Base-by-base conservation (phyloP, 2,888 invertebrate genomes). In the Cheilosia variabilis region DNA sequence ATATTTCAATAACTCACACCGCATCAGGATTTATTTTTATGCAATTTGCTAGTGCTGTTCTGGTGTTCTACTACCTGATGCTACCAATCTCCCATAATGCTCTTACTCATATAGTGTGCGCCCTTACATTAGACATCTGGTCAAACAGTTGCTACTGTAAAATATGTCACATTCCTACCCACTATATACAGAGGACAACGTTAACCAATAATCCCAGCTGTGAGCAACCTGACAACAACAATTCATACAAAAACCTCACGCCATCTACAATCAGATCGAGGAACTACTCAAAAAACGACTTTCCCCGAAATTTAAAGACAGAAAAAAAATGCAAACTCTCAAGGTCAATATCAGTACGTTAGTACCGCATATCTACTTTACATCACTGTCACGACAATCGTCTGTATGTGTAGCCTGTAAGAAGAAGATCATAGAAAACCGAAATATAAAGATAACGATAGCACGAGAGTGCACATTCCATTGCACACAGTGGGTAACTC, bases 381-480 rank as follows among this genome's bases (percentile, higher is more conserved):
- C 37, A 31, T 45, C 13, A 37, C 3, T 1, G 4, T 17, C 10
- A 37, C 41, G 19, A 4, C 6, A 43, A n/a, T 55, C 19, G 31
- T 47, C 22, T 57, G 60, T 47, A 24, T 60, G 43, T 34, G 58
- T 57, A 63, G 55, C 60, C 77, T 62, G 19, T 50, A 62, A 13
- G 68, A 37, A 69, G 63, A 37, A 31, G 65, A 65, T 72, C 79
- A 79, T 58, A 58, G 52, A 41, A 53, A 50, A 55, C 43, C 19
- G 15, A 65, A 72, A 79, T 79, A 24, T 57, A 79, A 72, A 72
- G 72, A 79, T 79, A 79, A 79, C 27, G 66, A 45, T 37, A 66
- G 65, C 78, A 65, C 63, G 58, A 78, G 77, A 68, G 60, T 62
- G 60, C 43, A 68, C 60, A 77, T 17, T 24, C 10, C 24, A 77